Percentiles rank a stretch among this genome's conserved stretches.
Evolutionary conservation across 2,113 vertebrate species (phyloP).

Genomic region (Holacanthus passer): DNA sequence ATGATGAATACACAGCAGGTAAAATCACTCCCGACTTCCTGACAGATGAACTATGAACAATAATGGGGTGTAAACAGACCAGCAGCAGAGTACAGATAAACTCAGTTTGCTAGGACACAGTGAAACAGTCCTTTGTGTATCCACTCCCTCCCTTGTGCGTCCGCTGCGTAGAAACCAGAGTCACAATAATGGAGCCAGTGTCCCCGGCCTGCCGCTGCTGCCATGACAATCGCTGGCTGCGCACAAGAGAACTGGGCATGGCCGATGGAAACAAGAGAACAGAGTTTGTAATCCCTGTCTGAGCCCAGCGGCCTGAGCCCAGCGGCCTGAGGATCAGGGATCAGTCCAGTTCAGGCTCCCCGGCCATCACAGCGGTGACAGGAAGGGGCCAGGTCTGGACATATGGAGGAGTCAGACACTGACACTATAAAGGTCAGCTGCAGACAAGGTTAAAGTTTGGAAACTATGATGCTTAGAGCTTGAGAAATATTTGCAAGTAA

Average conservation of each 20-base stretch:
- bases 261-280: constrained; percentile 66
- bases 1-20: neutral
- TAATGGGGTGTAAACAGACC: constrained; percentile 43
- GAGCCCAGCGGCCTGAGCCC: constrained; percentile 31
- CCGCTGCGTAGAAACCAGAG: constrained; percentile 66
- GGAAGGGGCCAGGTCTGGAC: neutral
- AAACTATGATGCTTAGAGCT: neutral
- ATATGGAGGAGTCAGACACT: neutral
- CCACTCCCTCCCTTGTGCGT: constrained; percentile 60
- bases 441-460: neutral
- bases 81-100: constrained; percentile 47
- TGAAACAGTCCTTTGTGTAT: constrained; percentile 72
- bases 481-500: neutral
- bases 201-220: constrained; percentile 70
- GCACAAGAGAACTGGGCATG: constrained; percentile 44
- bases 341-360: constrained; percentile 5
- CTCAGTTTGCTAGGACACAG: constrained; percentile 39
- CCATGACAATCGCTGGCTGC: constrained; percentile 73
- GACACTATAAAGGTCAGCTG: neutral
- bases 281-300: constrained; percentile 56
- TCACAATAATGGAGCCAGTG: constrained; percentile 74
- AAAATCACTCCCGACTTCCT: constrained; percentile 1
- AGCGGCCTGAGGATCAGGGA: constrained; percentile 18
- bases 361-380: constrained; percentile 17
- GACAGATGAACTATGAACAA: constrained; percentile 37